A percentile compares a stretch with the other conserved stretches of the same genome.
Conservation (phyloP, 1,140 invertebrate species). For the Hormaphis cornu region DNA sequence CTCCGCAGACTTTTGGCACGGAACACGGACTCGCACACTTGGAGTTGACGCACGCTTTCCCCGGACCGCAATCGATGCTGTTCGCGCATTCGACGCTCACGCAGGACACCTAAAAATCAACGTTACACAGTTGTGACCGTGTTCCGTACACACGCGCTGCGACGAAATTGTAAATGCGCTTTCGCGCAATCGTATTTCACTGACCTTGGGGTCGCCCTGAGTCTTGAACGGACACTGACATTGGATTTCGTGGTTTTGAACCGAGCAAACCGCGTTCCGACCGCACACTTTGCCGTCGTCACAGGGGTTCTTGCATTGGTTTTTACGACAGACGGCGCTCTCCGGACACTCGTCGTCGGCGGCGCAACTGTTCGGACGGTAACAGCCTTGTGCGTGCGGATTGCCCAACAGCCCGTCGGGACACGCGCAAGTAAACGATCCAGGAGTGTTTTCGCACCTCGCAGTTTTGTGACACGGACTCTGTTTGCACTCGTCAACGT, state of each 20-base stretch:
- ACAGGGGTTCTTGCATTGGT: conserved; percentile 72
- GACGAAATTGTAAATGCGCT: neutral
- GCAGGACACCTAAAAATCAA: conserved; percentile 49
- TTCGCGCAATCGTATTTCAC: conserved; percentile 44
- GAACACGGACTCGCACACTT: conserved; percentile 44
- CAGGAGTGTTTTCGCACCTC: conserved; percentile 63
- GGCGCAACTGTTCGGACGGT: conserved; percentile 58
- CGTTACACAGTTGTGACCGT: too few relatives aligned
- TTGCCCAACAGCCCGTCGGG: conserved; percentile 53
- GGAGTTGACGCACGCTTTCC: conserved; percentile 43
- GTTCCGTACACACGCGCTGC: neutral
- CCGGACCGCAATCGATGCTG: conserved; percentile 42
- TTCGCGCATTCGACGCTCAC: conserved; percentile 48
- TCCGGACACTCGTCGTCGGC: conserved; percentile 73
- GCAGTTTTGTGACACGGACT: conserved; percentile 56
- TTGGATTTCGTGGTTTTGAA: conserved; percentile 61
- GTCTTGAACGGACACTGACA: conserved; percentile 77
- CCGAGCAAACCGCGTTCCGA: conserved; percentile 64
- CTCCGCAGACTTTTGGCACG: conserved; percentile 44
- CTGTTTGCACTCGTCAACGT: conserved; percentile 59
- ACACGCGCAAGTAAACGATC: conserved; percentile 65
- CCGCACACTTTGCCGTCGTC: conserved; percentile 59
- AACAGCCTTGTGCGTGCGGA: conserved; percentile 51
- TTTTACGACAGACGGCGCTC: conserved; percentile 67
- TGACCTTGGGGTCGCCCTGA: conserved; percentile 72